Base-by-base conservation (phyloP, 2,888 invertebrate genomes). In the Parnassius glacialis region DNA sequence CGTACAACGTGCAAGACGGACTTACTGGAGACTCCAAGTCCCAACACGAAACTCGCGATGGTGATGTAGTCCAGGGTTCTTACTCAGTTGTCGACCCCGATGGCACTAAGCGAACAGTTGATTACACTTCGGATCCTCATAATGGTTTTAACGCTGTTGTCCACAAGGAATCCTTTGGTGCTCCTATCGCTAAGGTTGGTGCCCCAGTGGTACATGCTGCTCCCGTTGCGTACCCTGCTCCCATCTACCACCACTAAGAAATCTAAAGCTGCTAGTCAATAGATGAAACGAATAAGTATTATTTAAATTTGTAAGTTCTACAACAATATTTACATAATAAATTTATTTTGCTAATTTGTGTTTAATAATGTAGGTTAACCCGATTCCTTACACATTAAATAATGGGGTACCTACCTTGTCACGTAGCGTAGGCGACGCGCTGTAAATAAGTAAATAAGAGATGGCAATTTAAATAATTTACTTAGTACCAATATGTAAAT, bases 131-230 rank as follows among this genome's bases (percentile, higher is more conserved):
- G 64, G 88, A 89, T 67, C 80, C 84, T 34, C 74, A 84, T 69
- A 83, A 86, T 67, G 88, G 88, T 59, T 90, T 90, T 77, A 87
- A 86, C 71, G 88, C 88, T 51, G 85, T 89, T 16, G 87, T 90
- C 1, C 83, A 77, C 70, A 83, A 75, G 67, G 90, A 90, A 68
- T 84, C 91, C 13, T 74, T 89, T 7, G 72, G 65, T 20, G 74
- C 78, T 54, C 76, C 80, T 25, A 68, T 70, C 50, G 68, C 70
- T 16, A 70, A 73, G n/a, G 60, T 71, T 2, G 80, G 78, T 13
- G 78, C 80, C 11, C 73, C 74, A 12, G 70, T 73, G 1, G 72
- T 74, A 9, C 74, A 79, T 42, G 73, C 78, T n/a, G 75, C 83
- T 16, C 80, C 82, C 42, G 73, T 81, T 9, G 74, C 75, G 41